Conservation (phyloP, 2,113 vertebrate species). For the Phylloscopus trochilus region DNA sequence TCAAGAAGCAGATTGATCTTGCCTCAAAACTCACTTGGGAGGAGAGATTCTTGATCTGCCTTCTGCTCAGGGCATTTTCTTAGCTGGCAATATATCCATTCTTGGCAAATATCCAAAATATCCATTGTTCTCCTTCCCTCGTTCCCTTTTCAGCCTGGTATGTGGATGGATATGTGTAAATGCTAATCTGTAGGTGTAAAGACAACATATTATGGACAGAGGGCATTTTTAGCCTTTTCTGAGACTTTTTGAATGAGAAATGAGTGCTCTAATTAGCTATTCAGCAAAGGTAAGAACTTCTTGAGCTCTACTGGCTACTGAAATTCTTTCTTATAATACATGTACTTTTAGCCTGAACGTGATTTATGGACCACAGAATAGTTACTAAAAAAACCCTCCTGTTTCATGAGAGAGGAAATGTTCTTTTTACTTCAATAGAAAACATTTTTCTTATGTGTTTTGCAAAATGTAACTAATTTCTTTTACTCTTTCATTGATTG, state of each 20-base stretch:
- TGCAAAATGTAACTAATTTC: constrained; percentile 70
- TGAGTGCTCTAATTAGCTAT: background rate
- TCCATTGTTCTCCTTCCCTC: background rate
- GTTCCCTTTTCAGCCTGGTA: background rate
- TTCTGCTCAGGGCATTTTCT: background rate
- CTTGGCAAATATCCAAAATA: background rate
- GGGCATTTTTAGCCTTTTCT: background rate
- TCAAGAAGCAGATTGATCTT: background rate
- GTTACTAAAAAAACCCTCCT: background rate
- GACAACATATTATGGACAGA: background rate
- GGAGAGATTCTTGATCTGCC: background rate
- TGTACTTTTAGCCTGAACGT: constrained; percentile 26
- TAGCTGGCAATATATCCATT: background rate
- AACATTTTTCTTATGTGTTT: constrained; percentile 45
- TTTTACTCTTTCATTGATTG: constrained; percentile 54
- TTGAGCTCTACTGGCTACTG: constrained; percentile 1
- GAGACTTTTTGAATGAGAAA: constrained; percentile 14
- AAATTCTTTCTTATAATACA: constrained; percentile 7
- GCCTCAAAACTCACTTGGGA: background rate
- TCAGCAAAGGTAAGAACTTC: constrained; percentile 23
- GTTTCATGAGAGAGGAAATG: background rate
- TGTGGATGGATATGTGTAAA: background rate
- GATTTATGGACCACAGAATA: constrained; percentile 37
- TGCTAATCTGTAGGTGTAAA: background rate
- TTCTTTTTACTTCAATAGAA: constrained; percentile 34